Evolutionary conservation across 2,888 invertebrate species (phyloP), one percentile per base, ranked within the genome.

Genomic region (Scaptomyza reducta): DNA sequence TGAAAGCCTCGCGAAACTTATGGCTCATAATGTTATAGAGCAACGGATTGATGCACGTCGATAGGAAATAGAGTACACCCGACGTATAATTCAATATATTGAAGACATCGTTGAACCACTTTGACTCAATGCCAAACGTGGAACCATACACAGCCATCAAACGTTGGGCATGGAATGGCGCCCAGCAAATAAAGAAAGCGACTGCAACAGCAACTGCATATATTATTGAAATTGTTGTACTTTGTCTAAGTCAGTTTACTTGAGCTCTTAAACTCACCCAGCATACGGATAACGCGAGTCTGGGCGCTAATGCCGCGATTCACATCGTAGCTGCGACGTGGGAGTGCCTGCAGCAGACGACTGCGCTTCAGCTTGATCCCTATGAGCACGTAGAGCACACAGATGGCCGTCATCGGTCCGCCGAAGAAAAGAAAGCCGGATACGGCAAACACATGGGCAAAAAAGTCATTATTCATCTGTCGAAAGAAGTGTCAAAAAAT

Each of bases 91-190:
- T 94, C 18, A 95, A 90, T 93, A 95, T 59, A 93, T 95, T 53
- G 92, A 94, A 94, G 90, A 93, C 89, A 93, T 94, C 75, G 93
- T 93, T 89, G 92, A 93, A 90, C 56, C 89, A 68, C 44, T 87
- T 68, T 10, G 90, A 90, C 45, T 89, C 83, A 45, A 89, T 79
- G 46, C 87, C 77, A 16, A 80, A 83, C 25, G 82, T 78, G 33
- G 89, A 88, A 90, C 93, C 95, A 84, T 96, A 96, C 64, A 96
- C 95, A 0, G 96, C 96, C 89, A 97, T 93, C 42, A 98, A 93
- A 58, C 98, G 93, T 91, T 98, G 98, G 3, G 97, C 96, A 92
- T 98, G 98, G 91, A 98, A 98, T 0, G 98, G 98, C 3, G 96
- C 96, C 96, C 96, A 96, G 91, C 97, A 97, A 65, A 96, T 94